A percentile compares a stretch with the other conserved stretches of the same genome.
Evolutionary conservation across 2,797 vertebrate species (phyloP).

Genomic region (Arvicola amphibius): DNA sequence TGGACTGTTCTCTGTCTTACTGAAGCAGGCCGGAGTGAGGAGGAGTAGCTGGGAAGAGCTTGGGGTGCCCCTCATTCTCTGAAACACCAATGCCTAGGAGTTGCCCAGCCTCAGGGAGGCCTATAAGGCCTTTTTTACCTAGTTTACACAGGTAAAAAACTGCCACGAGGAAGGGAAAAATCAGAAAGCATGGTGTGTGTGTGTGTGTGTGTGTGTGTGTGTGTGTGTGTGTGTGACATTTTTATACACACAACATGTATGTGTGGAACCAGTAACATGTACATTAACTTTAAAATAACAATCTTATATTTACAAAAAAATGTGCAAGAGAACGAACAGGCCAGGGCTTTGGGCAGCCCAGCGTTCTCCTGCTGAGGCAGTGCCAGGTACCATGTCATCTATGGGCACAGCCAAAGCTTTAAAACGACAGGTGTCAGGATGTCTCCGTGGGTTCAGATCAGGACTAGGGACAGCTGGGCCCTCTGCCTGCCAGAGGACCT

Average conservation of each 20-base stretch:
- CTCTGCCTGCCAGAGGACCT: not conserved
- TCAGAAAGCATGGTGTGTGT: not conserved
- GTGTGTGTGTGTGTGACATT: not conserved
- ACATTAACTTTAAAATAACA: not conserved
- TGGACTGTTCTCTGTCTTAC: not conserved
- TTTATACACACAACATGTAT: not conserved
- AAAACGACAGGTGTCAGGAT: constrained; percentile 52
- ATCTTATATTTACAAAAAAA: not conserved
- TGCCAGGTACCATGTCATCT: not conserved
- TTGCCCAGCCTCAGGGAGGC: not conserved
- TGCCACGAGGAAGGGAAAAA: not conserved
- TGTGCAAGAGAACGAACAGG: too few relatives aligned
- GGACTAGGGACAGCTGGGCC: constrained; percentile 51
- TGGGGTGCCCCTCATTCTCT: not conserved
- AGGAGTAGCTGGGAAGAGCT: not conserved
- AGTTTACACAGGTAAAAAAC: not conserved
- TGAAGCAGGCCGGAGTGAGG: not conserved
- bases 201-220: not conserved
- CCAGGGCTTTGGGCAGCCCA: not conserved
- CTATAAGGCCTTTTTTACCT: too few relatives aligned
- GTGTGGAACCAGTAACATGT: not conserved
- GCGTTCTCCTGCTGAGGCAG: not conserved
- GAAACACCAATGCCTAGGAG: not conserved
- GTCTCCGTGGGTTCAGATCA: constrained; percentile 27
- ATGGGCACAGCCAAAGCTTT: not conserved